These are phyloP conservation scores for Xenotilapia caudafasciata DNA, from an alignment of 2,113 vertebrate genomes.

Conservation along the genomic window DNA sequence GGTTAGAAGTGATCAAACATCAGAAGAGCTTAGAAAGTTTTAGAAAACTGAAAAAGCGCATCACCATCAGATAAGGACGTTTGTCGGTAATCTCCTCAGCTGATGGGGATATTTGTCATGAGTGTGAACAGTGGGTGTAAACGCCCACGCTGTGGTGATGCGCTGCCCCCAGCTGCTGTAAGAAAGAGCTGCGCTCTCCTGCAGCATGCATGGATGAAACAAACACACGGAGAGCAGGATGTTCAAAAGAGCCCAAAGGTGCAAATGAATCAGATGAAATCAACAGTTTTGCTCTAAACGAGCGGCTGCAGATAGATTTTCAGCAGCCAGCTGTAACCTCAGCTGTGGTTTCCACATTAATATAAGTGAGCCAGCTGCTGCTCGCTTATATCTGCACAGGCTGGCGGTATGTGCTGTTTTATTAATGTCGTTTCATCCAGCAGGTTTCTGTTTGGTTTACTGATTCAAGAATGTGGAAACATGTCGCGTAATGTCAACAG, in stretches of 20 bases:
- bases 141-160: background rate
- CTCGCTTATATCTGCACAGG: background rate
- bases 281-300: accelerated
- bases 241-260: background rate
- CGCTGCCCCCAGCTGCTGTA: background rate
- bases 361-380: accelerated
- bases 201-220: background rate
- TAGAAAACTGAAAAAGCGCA: background rate
- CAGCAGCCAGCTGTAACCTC: background rate
- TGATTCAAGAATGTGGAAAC: background rate
- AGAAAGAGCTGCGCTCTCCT: background rate
- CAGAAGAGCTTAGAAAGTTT: background rate
- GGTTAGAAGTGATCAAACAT: background rate
- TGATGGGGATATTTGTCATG: background rate
- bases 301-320: background rate
- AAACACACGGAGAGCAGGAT: background rate
- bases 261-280: background rate
- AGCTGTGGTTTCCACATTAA: background rate
- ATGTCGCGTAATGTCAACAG: background rate
- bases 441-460: background rate
- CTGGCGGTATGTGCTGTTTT: background rate
- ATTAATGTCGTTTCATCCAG: background rate
- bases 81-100: background rate
- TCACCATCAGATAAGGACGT: background rate
- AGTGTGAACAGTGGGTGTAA: background rate